Conservation (phyloP, 2,113 vertebrate species). For the Psilopsiagon aymara region DNA sequence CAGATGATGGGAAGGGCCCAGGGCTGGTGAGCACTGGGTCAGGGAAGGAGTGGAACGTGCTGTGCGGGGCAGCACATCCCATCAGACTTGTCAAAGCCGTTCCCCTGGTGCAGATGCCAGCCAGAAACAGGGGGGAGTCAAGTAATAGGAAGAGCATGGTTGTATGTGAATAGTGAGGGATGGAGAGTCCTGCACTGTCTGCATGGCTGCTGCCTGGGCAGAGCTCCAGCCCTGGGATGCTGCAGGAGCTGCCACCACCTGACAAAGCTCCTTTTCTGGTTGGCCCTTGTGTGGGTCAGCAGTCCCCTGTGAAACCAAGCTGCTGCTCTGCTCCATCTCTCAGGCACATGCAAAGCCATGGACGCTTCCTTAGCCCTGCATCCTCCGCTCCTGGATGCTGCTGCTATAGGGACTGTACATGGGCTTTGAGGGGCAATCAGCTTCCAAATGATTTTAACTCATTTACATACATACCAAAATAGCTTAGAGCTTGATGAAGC, state of each 20-base stretch:
- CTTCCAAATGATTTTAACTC: background rate
- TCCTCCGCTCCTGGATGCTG: accelerated
- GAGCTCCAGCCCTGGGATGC: background rate
- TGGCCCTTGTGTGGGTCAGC: accelerated
- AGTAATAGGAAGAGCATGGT: accelerated
- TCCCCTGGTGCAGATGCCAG: background rate
- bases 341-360: accelerated
- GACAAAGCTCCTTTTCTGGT: background rate
- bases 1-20: background rate
- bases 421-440: background rate
- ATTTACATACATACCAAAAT: background rate
- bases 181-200: background rate
- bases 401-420: accelerated
- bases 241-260: background rate
- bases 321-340: background rate
- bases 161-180: accelerated
- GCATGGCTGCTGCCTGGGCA: background rate
- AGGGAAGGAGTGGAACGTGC: accelerated
- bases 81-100: background rate
- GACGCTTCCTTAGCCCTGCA: accelerated
- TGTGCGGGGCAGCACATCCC: accelerated
- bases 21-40: accelerated
- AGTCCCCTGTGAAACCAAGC: accelerated
- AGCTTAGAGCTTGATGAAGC: background rate
- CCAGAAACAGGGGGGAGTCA: background rate